phyloP scores from a whole-genome alignment of 2,888 invertebrate genomes.

The Uloborus plumipes region DNA sequence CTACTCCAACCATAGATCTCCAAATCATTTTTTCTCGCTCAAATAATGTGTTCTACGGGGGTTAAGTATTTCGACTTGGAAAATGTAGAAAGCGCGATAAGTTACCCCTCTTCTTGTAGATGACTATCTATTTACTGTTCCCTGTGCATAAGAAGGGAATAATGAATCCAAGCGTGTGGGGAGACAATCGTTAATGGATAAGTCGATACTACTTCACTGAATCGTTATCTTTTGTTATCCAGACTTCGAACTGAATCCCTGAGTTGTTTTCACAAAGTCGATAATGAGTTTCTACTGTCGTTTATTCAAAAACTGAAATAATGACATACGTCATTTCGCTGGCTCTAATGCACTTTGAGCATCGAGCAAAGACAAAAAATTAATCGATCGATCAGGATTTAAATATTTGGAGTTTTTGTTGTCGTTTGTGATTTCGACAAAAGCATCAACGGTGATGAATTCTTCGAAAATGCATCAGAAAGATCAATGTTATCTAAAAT shows the following conservation, averaged over 20 bases:
- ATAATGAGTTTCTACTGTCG: slow-evolving; percentile 41
- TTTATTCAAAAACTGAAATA: slow-evolving; percentile 29
- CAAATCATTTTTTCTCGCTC: no score
- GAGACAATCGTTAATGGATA: slow-evolving; percentile 29
- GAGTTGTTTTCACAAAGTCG: slow-evolving; percentile 22
- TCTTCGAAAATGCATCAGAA: no score
- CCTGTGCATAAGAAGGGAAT: slow-evolving; percentile 6
- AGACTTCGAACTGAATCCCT: slow-evolving; percentile 17
- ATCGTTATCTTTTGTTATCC: slow-evolving; percentile 37
- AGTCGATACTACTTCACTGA: slow-evolving; percentile 21
- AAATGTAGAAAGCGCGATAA: not conserved
- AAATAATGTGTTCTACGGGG: no score
- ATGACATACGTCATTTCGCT: slow-evolving; percentile 7
- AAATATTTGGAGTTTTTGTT: not conserved
- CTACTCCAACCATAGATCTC: no score
- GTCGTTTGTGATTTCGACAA: no score
- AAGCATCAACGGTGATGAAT: no score
- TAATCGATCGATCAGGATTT: slow-evolving; percentile 2
- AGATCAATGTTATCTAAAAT: no score
- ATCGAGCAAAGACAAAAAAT: slow-evolving; percentile 1
- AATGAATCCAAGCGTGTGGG: slow-evolving; percentile 9
- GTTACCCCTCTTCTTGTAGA: slow-evolving; percentile 8
- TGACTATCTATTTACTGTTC: slow-evolving; percentile 33
- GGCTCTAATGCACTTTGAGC: not conserved
- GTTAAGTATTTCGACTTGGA: not conserved